phyloP scores from a whole-genome alignment of 2,797 vertebrate species.

The Bryconaethiops microstoma region DNA sequence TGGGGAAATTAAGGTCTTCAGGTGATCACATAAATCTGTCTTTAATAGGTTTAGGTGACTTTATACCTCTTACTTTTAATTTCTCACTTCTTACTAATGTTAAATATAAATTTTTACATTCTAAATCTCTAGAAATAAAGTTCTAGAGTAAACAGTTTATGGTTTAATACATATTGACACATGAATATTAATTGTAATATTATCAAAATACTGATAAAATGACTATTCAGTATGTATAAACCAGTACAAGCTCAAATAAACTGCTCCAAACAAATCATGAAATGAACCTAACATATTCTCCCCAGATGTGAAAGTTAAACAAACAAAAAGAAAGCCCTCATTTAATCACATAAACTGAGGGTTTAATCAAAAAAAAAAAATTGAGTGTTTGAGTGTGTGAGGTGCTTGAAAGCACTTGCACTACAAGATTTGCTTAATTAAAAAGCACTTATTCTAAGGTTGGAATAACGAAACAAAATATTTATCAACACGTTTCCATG shows the following conservation, averaged over 20 bases:
- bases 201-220: too few species aligned
- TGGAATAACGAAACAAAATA: neutral
- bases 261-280: neutral
- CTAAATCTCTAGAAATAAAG: too few species aligned
- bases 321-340: neutral
- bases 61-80: too few species aligned
- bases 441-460: constrained; percentile 1
- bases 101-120: too few species aligned
- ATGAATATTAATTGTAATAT: too few species aligned
- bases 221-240: neutral
- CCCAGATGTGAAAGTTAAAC: neutral
- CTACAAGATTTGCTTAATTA: neutral
- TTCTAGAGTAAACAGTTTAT: too few species aligned
- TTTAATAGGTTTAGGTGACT: too few species aligned
- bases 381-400: neutral
- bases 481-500: neutral
- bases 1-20: too few species aligned
- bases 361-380: neutral
- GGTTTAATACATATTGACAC: too few species aligned
- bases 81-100: too few species aligned
- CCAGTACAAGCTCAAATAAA: neutral
- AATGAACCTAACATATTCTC: neutral
- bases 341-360: neutral
- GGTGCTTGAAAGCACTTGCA: neutral
- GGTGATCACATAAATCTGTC: too few species aligned